Base-by-base conservation (phyloP, 2,888 invertebrate species). In the Lasioglossum marginatum region DNA sequence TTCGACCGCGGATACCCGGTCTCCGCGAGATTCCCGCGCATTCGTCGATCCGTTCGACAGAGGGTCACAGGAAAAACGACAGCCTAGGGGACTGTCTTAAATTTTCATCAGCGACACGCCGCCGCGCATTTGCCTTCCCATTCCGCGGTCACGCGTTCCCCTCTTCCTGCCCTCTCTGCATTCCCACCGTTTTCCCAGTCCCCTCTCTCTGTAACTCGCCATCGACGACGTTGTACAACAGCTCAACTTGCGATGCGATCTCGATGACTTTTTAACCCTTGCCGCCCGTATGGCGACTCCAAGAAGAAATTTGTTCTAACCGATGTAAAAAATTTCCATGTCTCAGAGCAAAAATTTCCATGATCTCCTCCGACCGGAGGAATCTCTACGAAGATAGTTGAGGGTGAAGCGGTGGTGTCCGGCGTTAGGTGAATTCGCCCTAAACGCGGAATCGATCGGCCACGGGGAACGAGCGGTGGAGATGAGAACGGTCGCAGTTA, bases 1-100 rank as follows among this genome's bases (percentile, higher is more conserved):
- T 77, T 77, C 85, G 71, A 66, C 70, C 80, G 83, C 83, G 83
- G 71, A 48, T 40, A 77, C 83, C 34, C 40, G n/a, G 71, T 70
- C 76, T 60, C 40, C 16, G 63, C 63, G 31, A 48, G 40, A 63
- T 63, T 57, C 57, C n/a, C 77, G 72, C 63, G 81, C 68, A 57
- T 74, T 48, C 57, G 84, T 79, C 74, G 85, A 83, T 84, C 80
- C 60, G 40, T 37, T 23, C 82, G 79, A 63, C 23, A 57, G 45
- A 34, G 34, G 34, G 23, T 34, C 45, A 45, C 37, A 75, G 43
- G 37, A 70, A 83, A 60, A 63, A 40, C 63, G 63, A 63, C 63
- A 31, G 8, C 45, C 81, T 23, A 31, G 73, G 31, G 34, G 34
- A 70, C 68, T 75, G 37, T 81, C 81, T 83, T 83, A 81, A 81